Evolutionary conservation across 2,888 invertebrate genomes (phyloP).

Genomic region (Agonopterix heracliana): DNA sequence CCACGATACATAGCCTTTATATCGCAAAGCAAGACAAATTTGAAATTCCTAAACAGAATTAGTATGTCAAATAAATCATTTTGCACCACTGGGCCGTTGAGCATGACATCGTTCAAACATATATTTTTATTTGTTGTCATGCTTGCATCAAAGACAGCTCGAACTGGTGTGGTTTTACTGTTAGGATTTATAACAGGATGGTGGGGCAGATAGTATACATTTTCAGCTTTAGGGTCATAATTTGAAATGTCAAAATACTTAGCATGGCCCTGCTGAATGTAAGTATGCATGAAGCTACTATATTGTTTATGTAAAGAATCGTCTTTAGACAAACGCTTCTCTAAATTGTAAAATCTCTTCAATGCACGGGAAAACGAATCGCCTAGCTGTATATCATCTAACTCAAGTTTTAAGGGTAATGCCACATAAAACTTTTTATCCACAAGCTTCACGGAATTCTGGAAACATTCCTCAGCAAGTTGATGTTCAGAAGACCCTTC

Average conservation of each 20-base stretch:
- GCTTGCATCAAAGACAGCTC: neutral
- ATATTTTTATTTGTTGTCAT: neutral
- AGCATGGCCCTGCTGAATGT: neutral
- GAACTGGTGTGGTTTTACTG: neutral
- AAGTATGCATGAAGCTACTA: neutral
- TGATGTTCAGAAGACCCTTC: neutral
- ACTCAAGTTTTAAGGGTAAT: neutral
- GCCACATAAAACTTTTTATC: neutral
- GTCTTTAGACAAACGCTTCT: neutral
- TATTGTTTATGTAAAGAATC: neutral
- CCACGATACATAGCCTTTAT: conserved; percentile 11
- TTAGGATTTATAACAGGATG: neutral
- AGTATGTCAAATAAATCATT: conserved; percentile 3
- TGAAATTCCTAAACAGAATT: neutral
- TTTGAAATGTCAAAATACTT: neutral
- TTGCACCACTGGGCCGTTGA: neutral
- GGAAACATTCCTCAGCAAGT: neutral
- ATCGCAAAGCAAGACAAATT: conserved; percentile 4
- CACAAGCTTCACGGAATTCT: neutral
- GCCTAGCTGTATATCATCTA: neutral
- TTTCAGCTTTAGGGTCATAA: neutral
- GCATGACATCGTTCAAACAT: neutral
- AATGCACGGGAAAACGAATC: neutral
- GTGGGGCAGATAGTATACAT: neutral
- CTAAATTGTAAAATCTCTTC: neutral